These are phyloP conservation scores for Orchesella cincta DNA, from an alignment of 1,140 invertebrate species.

Conservation along the genomic window DNA sequence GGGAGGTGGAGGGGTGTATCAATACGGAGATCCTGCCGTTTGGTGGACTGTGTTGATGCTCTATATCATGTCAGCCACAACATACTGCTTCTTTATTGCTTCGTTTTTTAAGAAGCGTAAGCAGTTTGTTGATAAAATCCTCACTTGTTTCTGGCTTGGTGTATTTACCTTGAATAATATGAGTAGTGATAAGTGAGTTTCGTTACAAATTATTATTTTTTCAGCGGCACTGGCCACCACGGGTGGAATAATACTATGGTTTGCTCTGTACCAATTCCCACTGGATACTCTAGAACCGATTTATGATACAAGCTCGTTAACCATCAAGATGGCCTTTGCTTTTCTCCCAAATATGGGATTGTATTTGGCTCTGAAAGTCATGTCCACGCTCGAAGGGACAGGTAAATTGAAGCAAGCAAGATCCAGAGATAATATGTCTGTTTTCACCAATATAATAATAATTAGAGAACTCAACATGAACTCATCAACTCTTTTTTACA, in stretches of 20 bases:
- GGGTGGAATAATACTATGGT: constrained; percentile 39
- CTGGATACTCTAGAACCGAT: constrained; percentile 24
- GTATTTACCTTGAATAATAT: neutral
- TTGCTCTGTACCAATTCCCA: constrained; percentile 17
- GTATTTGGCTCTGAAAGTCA: constrained; percentile 36
- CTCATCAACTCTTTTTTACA: neutral
- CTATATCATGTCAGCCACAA: constrained; percentile 34
- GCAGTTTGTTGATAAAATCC: neutral
- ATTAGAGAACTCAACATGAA: neutral
- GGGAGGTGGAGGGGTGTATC: too few relatives aligned
- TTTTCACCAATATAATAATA: neutral
- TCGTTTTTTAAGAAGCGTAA: constrained; percentile 46
- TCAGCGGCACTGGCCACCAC: constrained; percentile 40
- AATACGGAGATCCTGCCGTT: constrained; percentile 36
- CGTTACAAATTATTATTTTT: too few relatives aligned
- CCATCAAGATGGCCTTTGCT: constrained; percentile 18
- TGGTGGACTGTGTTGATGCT: constrained; percentile 40
- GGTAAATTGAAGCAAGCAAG: too few relatives aligned
- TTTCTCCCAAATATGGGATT: constrained; percentile 44
- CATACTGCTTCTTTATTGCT: constrained; percentile 44
- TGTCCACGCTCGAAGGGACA: constrained; percentile 40
- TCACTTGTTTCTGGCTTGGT: too few relatives aligned
- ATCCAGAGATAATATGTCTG: too few relatives aligned
- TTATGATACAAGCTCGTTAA: constrained; percentile 33
- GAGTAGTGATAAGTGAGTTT: too few relatives aligned